Conservation (phyloP, 2,113 vertebrate genomes). For the Myocastor coypus region DNA sequence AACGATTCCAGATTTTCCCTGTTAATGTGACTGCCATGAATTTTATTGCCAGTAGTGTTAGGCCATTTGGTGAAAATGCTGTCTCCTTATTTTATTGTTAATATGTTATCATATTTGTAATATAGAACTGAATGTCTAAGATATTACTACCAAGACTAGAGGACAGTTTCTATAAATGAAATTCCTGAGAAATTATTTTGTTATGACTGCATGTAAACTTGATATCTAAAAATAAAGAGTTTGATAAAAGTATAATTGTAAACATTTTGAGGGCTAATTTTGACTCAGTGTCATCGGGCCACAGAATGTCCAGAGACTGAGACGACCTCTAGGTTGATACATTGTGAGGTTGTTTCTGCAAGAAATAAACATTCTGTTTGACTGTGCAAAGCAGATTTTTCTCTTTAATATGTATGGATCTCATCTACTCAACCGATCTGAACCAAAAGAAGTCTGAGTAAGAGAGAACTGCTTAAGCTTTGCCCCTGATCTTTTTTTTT, state of each 20-base stretch:
- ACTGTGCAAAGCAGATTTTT: neutral
- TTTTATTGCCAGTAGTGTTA: neutral
- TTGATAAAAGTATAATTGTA: neutral
- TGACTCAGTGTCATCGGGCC: neutral
- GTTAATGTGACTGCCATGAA: neutral
- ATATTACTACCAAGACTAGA: neutral
- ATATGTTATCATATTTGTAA: neutral
- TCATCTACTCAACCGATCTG: neutral
- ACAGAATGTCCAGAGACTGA: neutral
- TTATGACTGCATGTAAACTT: neutral
- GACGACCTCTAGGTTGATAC: too few relatives aligned
- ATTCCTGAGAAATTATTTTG: neutral
- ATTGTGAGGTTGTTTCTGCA: neutral
- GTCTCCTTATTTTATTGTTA: too few relatives aligned
- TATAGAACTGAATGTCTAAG: neutral
- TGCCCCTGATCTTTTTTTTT: neutral
- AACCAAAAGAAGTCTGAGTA: neutral
- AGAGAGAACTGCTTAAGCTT: neutral
- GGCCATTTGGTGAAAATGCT: neutral
- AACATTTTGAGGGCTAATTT: neutral
- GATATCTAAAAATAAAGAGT: neutral
- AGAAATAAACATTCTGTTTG: neutral
- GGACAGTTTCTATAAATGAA: neutral
- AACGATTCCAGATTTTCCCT: neutral
- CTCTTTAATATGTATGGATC: rapidly evolving